Conservation (phyloP, 2,113 vertebrate species). For the Gulo gulo region DNA sequence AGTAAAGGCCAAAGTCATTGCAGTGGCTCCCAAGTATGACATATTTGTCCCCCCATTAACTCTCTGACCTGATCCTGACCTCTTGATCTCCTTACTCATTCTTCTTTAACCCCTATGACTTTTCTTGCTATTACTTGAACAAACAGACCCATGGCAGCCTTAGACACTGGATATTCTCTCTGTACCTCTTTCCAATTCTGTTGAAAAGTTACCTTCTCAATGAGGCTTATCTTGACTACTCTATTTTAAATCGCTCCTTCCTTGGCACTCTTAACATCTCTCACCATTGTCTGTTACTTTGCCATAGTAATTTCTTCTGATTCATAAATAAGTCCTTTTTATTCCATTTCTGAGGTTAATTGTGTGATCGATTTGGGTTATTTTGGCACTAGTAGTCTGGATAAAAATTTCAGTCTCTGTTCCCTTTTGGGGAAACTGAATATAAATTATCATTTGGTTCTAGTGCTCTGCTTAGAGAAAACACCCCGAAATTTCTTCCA, state of each 20-base stretch:
- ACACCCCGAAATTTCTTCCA: neutral
- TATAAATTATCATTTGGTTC: neutral
- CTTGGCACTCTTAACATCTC: neutral
- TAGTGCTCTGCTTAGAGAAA: neutral
- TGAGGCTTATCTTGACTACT: neutral
- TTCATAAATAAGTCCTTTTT: neutral
- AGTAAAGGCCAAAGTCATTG: neutral
- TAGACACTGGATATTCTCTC: neutral
- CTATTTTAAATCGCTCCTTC: conserved; percentile 28
- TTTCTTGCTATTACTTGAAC: neutral
- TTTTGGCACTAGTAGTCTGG: neutral
- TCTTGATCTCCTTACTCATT: neutral
- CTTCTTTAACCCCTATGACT: neutral
- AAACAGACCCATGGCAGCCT: neutral
- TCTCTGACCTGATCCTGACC: neutral
- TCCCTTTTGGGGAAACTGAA: neutral
- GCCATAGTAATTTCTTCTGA: neutral
- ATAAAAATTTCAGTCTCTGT: neutral
- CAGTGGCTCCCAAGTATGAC: neutral
- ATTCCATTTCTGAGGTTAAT: neutral
- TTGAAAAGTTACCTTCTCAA: neutral
- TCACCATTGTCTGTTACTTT: neutral
- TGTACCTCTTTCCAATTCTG: neutral
- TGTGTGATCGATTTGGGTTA: conserved; percentile 30
- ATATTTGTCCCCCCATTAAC: neutral